Percentiles rank a stretch among this genome's conserved stretches.
Conservation (phyloP, 2,888 invertebrate species). For the Chorisops tibialis region DNA sequence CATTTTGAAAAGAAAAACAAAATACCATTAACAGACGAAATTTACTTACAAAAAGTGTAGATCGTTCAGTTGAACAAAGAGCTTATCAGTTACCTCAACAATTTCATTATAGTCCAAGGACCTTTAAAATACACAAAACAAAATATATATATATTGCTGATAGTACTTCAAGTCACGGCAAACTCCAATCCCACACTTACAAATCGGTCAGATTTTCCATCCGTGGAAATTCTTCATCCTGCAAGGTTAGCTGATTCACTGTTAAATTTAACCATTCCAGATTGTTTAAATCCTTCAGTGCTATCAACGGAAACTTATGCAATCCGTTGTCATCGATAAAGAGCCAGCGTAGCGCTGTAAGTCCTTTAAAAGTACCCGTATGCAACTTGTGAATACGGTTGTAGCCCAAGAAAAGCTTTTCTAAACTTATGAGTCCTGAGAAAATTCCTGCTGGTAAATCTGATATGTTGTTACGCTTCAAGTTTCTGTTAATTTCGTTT, state of each 20-base stretch:
- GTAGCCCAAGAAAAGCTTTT: slow-evolving; percentile 45
- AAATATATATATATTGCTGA: background rate
- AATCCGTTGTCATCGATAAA: slow-evolving; percentile 54
- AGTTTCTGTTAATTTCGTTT: slow-evolving; percentile 38
- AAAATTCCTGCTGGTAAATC: slow-evolving; percentile 44
- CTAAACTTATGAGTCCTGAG: slow-evolving; percentile 40
- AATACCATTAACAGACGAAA: too few relatives aligned
- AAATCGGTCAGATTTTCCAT: slow-evolving; percentile 53
- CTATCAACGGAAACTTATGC: slow-evolving; percentile 48
- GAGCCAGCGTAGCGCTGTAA: slow-evolving; percentile 53
- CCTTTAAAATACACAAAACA: slow-evolving; percentile 41
- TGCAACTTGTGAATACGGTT: slow-evolving; percentile 47
- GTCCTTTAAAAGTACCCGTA: slow-evolving; percentile 50
- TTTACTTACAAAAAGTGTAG: slow-evolving; percentile 55
- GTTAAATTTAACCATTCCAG: slow-evolving; percentile 54
- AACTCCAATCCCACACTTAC: slow-evolving; percentile 46
- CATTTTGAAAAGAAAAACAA: too few relatives aligned
- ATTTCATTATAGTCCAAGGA: slow-evolving; percentile 53
- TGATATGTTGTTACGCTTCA: slow-evolving; percentile 50
- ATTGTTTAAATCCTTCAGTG: slow-evolving; percentile 48
- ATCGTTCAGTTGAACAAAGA: slow-evolving; percentile 52
- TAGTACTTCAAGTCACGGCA: background rate
- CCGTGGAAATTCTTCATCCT: slow-evolving; percentile 52
- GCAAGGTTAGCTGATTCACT: slow-evolving; percentile 53
- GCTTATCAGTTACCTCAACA: slow-evolving; percentile 50